Evolutionary conservation across 2,113 vertebrate species (phyloP), one percentile per base, ranked within the genome.

Genomic region (Aramus guarauna): DNA sequence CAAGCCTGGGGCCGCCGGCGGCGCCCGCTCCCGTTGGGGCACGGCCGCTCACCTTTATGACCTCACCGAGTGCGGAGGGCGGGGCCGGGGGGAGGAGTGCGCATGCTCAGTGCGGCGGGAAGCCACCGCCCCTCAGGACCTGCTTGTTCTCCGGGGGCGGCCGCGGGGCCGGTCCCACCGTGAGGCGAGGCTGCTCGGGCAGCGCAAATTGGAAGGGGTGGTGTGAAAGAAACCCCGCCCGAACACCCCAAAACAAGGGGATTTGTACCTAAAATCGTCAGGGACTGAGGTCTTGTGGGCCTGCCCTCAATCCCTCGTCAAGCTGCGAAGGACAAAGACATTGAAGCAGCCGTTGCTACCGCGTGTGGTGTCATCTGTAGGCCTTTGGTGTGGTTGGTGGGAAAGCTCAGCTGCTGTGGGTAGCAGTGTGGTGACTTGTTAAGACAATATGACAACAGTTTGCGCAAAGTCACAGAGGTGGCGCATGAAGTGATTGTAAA

Each of bases 381-480:
- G 48, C 24, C 48, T 52, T 8, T 3, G 41, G 34, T 9, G 27
- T 3, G 15, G 37, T 19, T 20, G 52, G 15, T 4, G 6, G 20
- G 32, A 32, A 30, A 34, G 11, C 2, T 16, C 2, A 1, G 34
- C 6, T 1, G 18, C 30, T 13, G 15, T 15, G 32, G 13, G 4
- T 8, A 6, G 50, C 9, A 1, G 11, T 4, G 15, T 3, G 34
- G 26, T 6, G 36, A 53, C 34, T 37, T 14, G 11, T 56, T 20
- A 16, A 63, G 48, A 34, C 32, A 37, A 10, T 4, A 20, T 0
- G 1, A 1, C 9, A 9, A 1, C 0, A 1, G 20, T 1, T 1
- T 4, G 17, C 14, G 47, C 45, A 15, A 66, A 48, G 60, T 21
- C 5, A 2, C 32, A 4, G 6, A 21, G 53, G 47, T 30, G 60